A percentile compares a stretch with the other conserved stretches of the same genome.
Conservation (phyloP, 23 tunicate genomes). For the Aplidium turbinatum region DNA sequence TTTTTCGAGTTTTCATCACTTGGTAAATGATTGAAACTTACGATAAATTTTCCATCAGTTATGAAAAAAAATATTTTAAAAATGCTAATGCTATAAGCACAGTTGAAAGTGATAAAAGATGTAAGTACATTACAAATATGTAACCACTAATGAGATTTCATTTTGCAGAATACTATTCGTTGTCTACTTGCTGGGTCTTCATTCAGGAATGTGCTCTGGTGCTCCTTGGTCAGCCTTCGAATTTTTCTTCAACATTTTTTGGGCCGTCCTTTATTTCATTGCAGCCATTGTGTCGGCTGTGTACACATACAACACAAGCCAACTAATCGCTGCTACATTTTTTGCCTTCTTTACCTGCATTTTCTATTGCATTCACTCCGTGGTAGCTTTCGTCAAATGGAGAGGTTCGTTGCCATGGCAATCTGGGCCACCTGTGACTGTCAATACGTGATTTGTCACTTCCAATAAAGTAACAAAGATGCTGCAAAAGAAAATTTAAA, state of each 20-base stretch:
- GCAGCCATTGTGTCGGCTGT: constrained; percentile 72
- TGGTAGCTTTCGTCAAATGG: constrained; percentile 38
- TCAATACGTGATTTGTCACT: background rate
- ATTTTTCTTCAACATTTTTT: constrained; percentile 44
- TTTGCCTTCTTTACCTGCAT: constrained; percentile 48
- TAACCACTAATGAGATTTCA: too few relatives aligned
- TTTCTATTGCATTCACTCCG: constrained; percentile 45
- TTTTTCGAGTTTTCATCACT: too few relatives aligned
- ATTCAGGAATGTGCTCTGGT: constrained; percentile 32
- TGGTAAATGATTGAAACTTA: too few relatives aligned
- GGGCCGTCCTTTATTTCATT: constrained; percentile 54
- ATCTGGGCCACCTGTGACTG: background rate
- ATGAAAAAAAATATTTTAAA: too few relatives aligned
- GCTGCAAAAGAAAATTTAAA: too few relatives aligned
- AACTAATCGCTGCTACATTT: constrained; percentile 42
- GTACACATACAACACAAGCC: background rate
- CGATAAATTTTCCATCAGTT: too few relatives aligned
- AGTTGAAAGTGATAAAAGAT: too few relatives aligned
- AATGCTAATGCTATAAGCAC: too few relatives aligned
- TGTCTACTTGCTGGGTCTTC: constrained; percentile 55
- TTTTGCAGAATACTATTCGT: constrained; percentile 55
- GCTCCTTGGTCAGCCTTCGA: constrained; percentile 69
- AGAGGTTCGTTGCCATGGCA: constrained; percentile 29
- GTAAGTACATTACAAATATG: too few relatives aligned
- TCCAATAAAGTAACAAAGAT: too few relatives aligned